Conservation (phyloP, 2,888 invertebrate genomes). For the Diarsia dahlii region DNA sequence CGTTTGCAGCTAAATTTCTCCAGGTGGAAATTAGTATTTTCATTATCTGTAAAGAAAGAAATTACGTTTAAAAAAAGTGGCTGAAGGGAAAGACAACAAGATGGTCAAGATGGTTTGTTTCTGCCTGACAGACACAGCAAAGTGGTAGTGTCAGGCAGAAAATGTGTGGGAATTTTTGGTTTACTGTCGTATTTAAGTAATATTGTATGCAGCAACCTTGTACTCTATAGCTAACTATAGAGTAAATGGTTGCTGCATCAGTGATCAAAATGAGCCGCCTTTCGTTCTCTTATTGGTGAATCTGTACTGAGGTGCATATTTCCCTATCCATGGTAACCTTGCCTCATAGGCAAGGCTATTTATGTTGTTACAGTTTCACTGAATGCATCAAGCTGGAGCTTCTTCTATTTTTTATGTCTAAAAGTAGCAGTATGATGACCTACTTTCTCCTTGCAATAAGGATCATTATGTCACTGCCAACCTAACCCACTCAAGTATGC, state of each 20-base stretch:
- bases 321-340: too few species aligned
- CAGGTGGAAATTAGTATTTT: conserved; percentile 79
- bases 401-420: background rate
- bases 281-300: background rate
- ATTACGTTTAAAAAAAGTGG: background rate
- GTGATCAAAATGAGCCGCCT: background rate
- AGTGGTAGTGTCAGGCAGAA: background rate
- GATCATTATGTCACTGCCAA: background rate
- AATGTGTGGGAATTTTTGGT: background rate
- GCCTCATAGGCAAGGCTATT: background rate
- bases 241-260: background rate
- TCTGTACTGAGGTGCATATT: background rate
- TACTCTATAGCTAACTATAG: too few species aligned
- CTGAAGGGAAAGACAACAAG: background rate
- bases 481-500: background rate
- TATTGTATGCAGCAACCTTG: background rate
- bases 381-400: background rate
- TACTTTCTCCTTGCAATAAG: background rate
- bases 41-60: conserved; percentile 72
- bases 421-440: background rate
- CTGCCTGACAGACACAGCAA: background rate
- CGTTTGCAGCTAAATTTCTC: conserved; percentile 78
- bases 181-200: background rate
- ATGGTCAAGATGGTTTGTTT: background rate
- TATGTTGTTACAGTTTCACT: background rate